Evolutionary conservation across 2,113 vertebrate species (phyloP), one percentile per base, ranked within the genome.

Genomic region (Gymnocephalus cernua): DNA sequence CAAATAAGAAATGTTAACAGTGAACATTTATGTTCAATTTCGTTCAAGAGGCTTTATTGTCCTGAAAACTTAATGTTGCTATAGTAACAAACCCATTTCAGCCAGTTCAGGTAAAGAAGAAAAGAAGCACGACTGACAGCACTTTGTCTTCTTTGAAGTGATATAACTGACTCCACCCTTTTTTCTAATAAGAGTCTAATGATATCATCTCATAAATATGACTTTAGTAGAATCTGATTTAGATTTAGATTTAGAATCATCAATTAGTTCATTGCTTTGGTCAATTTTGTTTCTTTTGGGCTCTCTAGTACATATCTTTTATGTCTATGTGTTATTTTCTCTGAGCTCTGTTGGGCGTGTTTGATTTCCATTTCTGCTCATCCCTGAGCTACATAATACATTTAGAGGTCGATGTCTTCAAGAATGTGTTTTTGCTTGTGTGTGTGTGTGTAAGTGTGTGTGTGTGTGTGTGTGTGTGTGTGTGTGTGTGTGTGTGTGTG

Each of bases 361-460:
- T 89, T 88, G 88, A 92, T 91, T 93, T 90, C 74, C 89, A 75
- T 86, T 84, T 83, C 67, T 77, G 78, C 76, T 87, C 83, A 64
- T 88, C 53, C 74, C 75, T 80, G 70, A 76, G 82, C 57, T 50
- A 38, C 77, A 83, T 93, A 93, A 93, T 80, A 74, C 63, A 83
- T 87, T 93, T 92, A 91, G 82, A 85, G 74, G 50, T 47, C 62
- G 35, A 66, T 56, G 80, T 79, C 53, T 85, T 76, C 62, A 65
- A 75, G 57, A 41, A 58, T 75, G 56, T 83, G 77, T 87, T 70
- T 90, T 65, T 85, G 83, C 79, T 44, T 61, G n/a, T 74, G 72
- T 77, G 59, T 66, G 78, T 57, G 50, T 56, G 74, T 23, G 41
- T 80, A n/a, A 32, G 64, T n/a, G 65, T n/a, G 29, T 32, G 29